A percentile compares a stretch with the other conserved stretches of the same genome.
phyloP scores from a whole-genome alignment of 2,888 invertebrate genomes.

The Hesperia comma region DNA sequence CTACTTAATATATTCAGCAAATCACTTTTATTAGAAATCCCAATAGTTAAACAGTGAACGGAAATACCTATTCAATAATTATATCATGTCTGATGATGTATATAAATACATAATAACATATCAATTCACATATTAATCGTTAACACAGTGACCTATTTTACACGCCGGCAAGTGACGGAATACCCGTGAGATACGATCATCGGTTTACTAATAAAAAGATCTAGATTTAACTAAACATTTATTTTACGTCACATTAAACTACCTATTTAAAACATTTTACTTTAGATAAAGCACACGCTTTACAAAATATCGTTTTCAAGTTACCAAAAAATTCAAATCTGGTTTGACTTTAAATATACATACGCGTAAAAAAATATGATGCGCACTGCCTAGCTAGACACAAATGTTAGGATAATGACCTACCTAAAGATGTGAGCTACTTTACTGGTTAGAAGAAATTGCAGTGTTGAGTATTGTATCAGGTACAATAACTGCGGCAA shows the following conservation, averaged over 20 bases:
- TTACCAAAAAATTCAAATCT: too few relatives aligned
- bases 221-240: not conserved
- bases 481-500: slow-evolving; percentile 28
- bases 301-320: too few relatives aligned
- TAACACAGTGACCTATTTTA: slow-evolving; percentile 17
- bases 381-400: slow-evolving; percentile 4
- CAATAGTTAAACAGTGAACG: too few relatives aligned
- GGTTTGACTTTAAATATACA: too few relatives aligned
- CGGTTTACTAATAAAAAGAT: slow-evolving; percentile 21
- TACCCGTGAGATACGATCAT: slow-evolving; percentile 15
- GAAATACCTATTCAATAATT: too few relatives aligned
- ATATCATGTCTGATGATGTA: too few relatives aligned
- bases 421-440: slow-evolving; percentile 13
- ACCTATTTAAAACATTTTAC: too few relatives aligned
- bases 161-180: slow-evolving; percentile 13
- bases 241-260: not conserved
- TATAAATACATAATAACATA: too few relatives aligned
- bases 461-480: slow-evolving; percentile 19
- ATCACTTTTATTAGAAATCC: too few relatives aligned
- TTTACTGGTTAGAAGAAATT: slow-evolving; percentile 39
- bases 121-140: too few relatives aligned
- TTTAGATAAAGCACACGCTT: too few relatives aligned
- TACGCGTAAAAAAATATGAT: not conserved
- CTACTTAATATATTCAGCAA: too few relatives aligned
- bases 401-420: slow-evolving; percentile 31